phyloP scores from a whole-genome alignment of 2,888 invertebrate genomes.

The Venusia cambrica region DNA sequence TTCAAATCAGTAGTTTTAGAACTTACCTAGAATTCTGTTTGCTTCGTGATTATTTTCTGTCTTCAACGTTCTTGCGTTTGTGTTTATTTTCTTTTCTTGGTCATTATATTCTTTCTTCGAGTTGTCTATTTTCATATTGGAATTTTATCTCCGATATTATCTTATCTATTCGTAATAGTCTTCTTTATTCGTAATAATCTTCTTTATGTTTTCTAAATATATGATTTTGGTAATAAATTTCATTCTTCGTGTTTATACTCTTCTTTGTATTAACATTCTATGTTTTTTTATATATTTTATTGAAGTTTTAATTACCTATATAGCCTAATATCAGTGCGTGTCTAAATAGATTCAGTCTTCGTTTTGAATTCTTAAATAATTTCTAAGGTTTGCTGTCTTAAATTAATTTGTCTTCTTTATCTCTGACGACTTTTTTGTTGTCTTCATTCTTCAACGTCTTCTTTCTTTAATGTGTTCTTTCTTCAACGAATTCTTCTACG shows the following conservation, averaged over 20 bases:
- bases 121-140: slow-evolving; percentile 8
- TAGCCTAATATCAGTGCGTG: no score
- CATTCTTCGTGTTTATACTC: slow-evolving; percentile 5
- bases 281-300: slow-evolving; percentile 4
- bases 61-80: no score
- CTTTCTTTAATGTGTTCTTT: slow-evolving; percentile 12
- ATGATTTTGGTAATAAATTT: slow-evolving; percentile 9
- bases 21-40: no score
- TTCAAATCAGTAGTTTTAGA: no score
- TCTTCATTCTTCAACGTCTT: slow-evolving; percentile 17
- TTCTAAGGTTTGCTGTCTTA: slow-evolving; percentile 7
- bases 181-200: slow-evolving; percentile 6
- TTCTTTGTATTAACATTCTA: slow-evolving; percentile 9
- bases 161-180: slow-evolving; percentile 3
- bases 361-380: no score
- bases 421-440: slow-evolving; percentile 12
- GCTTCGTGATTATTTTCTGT: no score
- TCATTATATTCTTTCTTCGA: slow-evolving; percentile 11
- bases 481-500: slow-evolving; percentile 9
- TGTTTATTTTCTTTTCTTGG: slow-evolving; percentile 13
- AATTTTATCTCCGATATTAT: slow-evolving; percentile 7
- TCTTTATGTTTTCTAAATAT: no score
- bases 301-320: no score
- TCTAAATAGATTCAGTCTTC: no score
- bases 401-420: slow-evolving; percentile 1